Percentiles rank a stretch among this genome's conserved stretches.
Evolutionary conservation across 2,888 invertebrate species (phyloP).

Genomic region (Epinotia ramella): DNA sequence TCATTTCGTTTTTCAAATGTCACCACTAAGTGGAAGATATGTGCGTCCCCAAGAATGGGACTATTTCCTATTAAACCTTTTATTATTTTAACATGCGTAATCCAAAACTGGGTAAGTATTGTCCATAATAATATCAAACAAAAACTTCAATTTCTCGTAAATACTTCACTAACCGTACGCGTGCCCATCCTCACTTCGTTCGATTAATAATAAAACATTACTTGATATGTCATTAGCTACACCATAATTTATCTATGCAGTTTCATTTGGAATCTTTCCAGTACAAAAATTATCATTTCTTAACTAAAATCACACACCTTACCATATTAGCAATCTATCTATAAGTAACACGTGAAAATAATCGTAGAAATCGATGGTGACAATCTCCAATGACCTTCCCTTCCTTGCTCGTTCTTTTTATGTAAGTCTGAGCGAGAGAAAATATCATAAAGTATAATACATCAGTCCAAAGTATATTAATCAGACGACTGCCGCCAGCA

Average conservation of each 20-base stretch:
- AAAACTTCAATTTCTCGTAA: conserved; percentile 64
- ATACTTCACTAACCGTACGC: conserved; percentile 73
- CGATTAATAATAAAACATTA: conserved; percentile 76
- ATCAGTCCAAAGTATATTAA: conserved; percentile 21
- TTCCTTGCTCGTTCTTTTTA: conserved; percentile 33
- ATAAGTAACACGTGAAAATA: conserved; percentile 72
- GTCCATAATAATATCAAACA: conserved; percentile 73
- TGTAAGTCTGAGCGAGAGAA: conserved; percentile 48
- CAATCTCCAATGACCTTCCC: conserved; percentile 33
- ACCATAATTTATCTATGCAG: conserved; percentile 66
- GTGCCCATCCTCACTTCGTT: conserved; percentile 54
- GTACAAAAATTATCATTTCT: conserved; percentile 69
- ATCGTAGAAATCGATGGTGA: conserved; percentile 46
- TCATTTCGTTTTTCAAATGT: conserved; percentile 66
- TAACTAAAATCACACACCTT: conserved; percentile 82
- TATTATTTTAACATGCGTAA: conserved; percentile 75
- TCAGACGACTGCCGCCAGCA: conserved; percentile 50
- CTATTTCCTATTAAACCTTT: conserved; percentile 82
- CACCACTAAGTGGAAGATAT: conserved; percentile 83
- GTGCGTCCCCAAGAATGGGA: conserved; percentile 70
- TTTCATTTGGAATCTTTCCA: conserved; percentile 84
- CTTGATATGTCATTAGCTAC: conserved; percentile 84
- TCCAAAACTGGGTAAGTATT: conserved; percentile 74
- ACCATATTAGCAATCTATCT: conserved; percentile 60
- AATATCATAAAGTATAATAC: conserved; percentile 44